Conservation (phyloP, 2,888 invertebrate genomes). For the Drosophila differens region DNA sequence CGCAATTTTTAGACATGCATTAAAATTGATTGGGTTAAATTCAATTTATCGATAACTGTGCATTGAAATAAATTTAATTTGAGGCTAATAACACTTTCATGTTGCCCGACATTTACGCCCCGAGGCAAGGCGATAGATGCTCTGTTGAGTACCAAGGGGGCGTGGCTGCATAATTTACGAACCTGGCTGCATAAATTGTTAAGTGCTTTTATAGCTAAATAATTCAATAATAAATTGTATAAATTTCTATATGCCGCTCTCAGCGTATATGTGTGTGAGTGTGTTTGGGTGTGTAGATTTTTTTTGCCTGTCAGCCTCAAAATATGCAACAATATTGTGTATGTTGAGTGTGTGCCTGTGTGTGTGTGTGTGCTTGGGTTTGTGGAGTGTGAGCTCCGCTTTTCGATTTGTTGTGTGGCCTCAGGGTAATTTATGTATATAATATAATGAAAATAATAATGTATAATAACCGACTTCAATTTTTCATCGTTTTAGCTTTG, state of each 20-base stretch:
- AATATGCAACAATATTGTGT: slow-evolving; percentile 78
- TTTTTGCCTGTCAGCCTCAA: slow-evolving; percentile 50
- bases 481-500: slow-evolving; percentile 25
- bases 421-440: slow-evolving; percentile 74
- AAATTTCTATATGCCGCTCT: slow-evolving; percentile 32
- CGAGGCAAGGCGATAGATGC: slow-evolving; percentile 9
- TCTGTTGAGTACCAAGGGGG: slow-evolving; percentile 13
- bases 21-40: slow-evolving; percentile 77
- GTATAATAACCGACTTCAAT: slow-evolving; percentile 49
- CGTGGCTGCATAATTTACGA: slow-evolving; percentile 71
- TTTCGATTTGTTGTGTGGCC: slow-evolving; percentile 62
- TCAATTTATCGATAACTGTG: slow-evolving; percentile 70
- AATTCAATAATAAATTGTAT: slow-evolving; percentile 76
- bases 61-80: slow-evolving; percentile 77
- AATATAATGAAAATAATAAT: slow-evolving; percentile 75
- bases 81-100: slow-evolving; percentile 80
- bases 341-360: not conserved
- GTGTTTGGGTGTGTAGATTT: slow-evolving; percentile 22
- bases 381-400: slow-evolving; percentile 23
- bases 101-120: slow-evolving; percentile 33
- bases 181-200: slow-evolving; percentile 76
- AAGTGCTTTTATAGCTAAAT: slow-evolving; percentile 72
- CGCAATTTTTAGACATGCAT: slow-evolving; percentile 27
- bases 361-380: slow-evolving; percentile 6
- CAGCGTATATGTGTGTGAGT: not conserved